A percentile compares a stretch with the other conserved stretches of the same genome.
Evolutionary conservation across 1,140 invertebrate species (phyloP).

Genomic region (Hylyphantes graminicola): DNA sequence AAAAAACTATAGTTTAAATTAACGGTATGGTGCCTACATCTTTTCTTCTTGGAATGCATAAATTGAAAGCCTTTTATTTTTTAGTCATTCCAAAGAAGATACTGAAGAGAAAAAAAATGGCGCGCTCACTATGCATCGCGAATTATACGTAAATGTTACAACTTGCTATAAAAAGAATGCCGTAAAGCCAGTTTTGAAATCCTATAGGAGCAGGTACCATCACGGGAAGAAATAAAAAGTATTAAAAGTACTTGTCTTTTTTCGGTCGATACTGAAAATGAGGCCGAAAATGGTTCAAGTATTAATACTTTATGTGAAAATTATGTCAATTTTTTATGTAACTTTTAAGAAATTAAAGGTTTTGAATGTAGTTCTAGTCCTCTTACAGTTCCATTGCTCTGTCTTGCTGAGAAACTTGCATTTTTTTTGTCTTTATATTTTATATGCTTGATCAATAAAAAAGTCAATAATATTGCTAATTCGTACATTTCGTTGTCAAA

Average conservation of each 20-base stretch:
- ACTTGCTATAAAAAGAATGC: conserved; percentile 36
- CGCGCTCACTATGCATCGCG: neutral
- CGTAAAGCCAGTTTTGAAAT: conserved; percentile 24
- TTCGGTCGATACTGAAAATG: conserved; percentile 29
- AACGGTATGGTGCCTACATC: neutral
- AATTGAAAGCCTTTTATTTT: conserved; percentile 8
- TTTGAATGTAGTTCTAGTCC: too few relatives aligned
- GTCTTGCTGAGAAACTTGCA: too few relatives aligned
- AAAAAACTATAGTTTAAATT: conserved; percentile 5
- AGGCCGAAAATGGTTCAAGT: conserved; percentile 13
- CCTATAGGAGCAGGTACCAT: conserved; percentile 16
- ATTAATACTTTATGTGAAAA: too few relatives aligned
- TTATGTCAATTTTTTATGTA: too few relatives aligned
- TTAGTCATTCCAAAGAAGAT: conserved; percentile 7
- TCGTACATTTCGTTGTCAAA: too few relatives aligned
- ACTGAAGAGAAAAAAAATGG: conserved; percentile 19
- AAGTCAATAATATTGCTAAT: too few relatives aligned
- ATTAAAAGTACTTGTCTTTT: conserved; percentile 1
- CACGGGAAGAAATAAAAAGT: neutral
- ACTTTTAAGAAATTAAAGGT: too few relatives aligned
- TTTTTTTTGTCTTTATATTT: too few relatives aligned
- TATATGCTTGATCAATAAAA: too few relatives aligned
- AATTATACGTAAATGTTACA: conserved; percentile 37
- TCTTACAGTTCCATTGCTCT: too few relatives aligned
- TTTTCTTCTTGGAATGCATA: conserved; percentile 10